A percentile compares a stretch with the other conserved stretches of the same genome.
Evolutionary conservation across 1,140 invertebrate species (phyloP).

Genomic region (Drosophila arizonae): DNA sequence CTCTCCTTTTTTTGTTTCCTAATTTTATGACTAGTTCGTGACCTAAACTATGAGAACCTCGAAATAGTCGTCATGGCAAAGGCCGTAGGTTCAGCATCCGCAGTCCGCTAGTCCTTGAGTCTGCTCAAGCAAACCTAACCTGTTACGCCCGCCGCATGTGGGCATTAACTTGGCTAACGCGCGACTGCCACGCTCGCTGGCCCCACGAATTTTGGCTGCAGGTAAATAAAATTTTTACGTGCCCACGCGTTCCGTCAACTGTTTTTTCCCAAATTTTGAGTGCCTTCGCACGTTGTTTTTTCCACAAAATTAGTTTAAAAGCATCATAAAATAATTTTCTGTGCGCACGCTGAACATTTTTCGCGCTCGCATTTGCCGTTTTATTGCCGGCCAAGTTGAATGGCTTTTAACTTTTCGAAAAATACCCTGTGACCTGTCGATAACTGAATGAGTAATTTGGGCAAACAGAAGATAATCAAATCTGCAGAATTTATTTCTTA

Average conservation of each 20-base stretch:
- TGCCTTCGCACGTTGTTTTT: conserved; percentile 64
- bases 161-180: conserved; percentile 44
- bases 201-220: conserved; percentile 44
- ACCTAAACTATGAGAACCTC: conserved; percentile 34
- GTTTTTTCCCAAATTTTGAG: conserved; percentile 46
- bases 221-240: conserved; percentile 72
- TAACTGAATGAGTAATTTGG: not conserved
- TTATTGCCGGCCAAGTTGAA: conserved; percentile 70
- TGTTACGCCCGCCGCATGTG: conserved; percentile 46
- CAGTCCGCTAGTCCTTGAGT: not conserved
- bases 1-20: conserved; percentile 17
- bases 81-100: not conserved
- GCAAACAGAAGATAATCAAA: not conserved
- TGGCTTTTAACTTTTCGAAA: conserved; percentile 58
- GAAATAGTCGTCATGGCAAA: conserved; percentile 2
- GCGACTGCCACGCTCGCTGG: conserved; percentile 43
- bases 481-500: too few species aligned
- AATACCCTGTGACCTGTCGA: conserved; percentile 20
- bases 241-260: conserved; percentile 68
- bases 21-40: conserved; percentile 73
- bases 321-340: conserved; percentile 79
- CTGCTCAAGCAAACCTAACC: conserved; percentile 15
- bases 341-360: conserved; percentile 59
- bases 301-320: conserved; percentile 80
- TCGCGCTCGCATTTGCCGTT: conserved; percentile 51